These are phyloP conservation scores for Amorpha juglandis DNA, from an alignment of 2,888 invertebrate genomes.

Conservation along the genomic window DNA sequence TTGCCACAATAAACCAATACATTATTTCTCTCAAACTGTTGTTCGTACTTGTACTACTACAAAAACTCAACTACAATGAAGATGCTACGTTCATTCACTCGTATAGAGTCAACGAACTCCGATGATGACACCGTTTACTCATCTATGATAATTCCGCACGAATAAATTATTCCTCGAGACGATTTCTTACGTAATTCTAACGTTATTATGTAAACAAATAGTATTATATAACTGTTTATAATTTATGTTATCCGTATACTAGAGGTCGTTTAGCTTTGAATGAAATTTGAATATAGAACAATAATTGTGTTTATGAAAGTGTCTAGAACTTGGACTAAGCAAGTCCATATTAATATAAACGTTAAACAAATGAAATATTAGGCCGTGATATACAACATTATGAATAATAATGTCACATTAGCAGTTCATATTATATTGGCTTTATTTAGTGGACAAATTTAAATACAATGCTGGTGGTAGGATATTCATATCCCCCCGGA, in stretches of 20 bases:
- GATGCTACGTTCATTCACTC: constrained; percentile 41
- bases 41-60: constrained; percentile 8
- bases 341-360: too few species aligned
- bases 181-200: constrained; percentile 6
- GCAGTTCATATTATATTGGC: too few species aligned
- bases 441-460: too few species aligned
- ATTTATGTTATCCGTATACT: neutral
- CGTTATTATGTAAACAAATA: constrained; percentile 10
- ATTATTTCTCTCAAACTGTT: neutral
- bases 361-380: too few species aligned
- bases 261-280: too few species aligned
- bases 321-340: too few species aligned
- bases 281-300: too few species aligned
- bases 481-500: too few species aligned
- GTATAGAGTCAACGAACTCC: constrained; percentile 41
- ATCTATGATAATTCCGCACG: constrained; percentile 27
- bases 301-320: too few species aligned
- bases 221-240: neutral
- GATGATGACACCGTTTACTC: constrained; percentile 32
- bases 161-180: constrained; percentile 23
- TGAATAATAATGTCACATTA: too few species aligned
- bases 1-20: neutral
- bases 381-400: too few species aligned
- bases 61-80: constrained; percentile 24
- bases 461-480: too few species aligned